Evolutionary conservation across 2,888 invertebrate genomes (phyloP), one percentile per base, ranked within the genome.

Genomic region (Rosalia funebris): DNA sequence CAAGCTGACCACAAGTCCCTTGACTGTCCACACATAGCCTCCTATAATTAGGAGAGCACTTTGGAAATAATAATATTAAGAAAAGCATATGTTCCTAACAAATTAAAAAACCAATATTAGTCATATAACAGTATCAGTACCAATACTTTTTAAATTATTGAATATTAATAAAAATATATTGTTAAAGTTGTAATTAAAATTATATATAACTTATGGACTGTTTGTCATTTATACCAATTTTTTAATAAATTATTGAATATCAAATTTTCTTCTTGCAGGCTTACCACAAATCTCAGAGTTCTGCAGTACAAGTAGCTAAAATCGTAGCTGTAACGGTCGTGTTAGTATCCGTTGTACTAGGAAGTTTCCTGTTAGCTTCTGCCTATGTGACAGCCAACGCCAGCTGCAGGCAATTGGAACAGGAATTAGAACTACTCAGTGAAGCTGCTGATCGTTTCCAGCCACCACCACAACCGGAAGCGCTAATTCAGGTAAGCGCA

Each of bases 291-390:
- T 84, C 84, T 11, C 84, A 87, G 74, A 90, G 92, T 60, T 87
- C 90, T 42, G 88, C 93, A 48, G 92, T 95, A 63, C 93, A 94
- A 83, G 92, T 95, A 65, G 92, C 95, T 19, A 89, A 91, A 81
- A 93, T 95, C 76, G 90, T 91, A 12, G 94, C 93, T 42, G 84
- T 91, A 69, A 94, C 95, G 63, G 87, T 95, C 71, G 89, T 95
- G 69, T 87, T 89, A 0, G 90, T 93, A 59, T 89, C 92, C 31
- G 87, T 93, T 72, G 89, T 95, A 68, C 83, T 94, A 75, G 94
- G 94, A 66, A 85, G 90, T 62, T 93, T 93, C 81, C 89, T 94
- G 75, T 84, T 95, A 76, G 92, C 93, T 50, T 89, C 92, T 15
- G 90, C 93, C 73, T 95, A 92, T 86, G 87, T 95, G 55, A 88